Base-by-base conservation (phyloP, 2,888 invertebrate species). In the Microctonus brassicae region DNA sequence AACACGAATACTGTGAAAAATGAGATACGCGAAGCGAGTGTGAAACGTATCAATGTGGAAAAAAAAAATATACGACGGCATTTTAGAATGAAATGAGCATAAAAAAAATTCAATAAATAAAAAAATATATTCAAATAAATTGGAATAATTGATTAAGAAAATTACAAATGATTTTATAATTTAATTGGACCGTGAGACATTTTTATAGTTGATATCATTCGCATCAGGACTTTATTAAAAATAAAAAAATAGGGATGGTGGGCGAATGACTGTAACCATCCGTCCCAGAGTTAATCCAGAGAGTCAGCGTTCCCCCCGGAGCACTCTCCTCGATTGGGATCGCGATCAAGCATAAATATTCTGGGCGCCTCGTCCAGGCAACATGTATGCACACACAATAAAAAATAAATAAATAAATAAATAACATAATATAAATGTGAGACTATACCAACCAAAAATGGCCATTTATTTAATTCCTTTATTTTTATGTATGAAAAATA, bases 261-360 rank as follows among this genome's bases (percentile, higher is more conserved):
- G 17, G 47, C 47, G 47, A 47, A 47, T 47, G 47, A 47, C 47
- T 47, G 47, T 47, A 47, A 66, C 66, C 57, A 66, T 66, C 66
- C 55, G 55, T 66, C 66, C 57, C 29, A 24, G 55, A 66, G 57
- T 66, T 66, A 66, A 66, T 66, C 66, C 57, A 57, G 26, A 58
- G 60, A 68, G 60, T 68, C 72, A 72, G 66, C 63, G 67, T 63
- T 75, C 77, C 71, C 73, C 29, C 55, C 70, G 75, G 76, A 75
- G 68, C 74, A 75, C 73, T 76, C 73, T 62, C 68, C 47, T 67
- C 76, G 75, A 76, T 77, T 76, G 76, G 75, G 62, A 76, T 70
- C 70, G 73, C 70, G 66, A 75, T 75, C 73, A 73, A 67, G 71
- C 72, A 73, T 73, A 73, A 75, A 76, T 75, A 74, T 73, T 76